These are phyloP conservation scores for Auanema freiburgensis DNA, from an alignment of 2,888 invertebrate species.

Conservation along the genomic window DNA sequence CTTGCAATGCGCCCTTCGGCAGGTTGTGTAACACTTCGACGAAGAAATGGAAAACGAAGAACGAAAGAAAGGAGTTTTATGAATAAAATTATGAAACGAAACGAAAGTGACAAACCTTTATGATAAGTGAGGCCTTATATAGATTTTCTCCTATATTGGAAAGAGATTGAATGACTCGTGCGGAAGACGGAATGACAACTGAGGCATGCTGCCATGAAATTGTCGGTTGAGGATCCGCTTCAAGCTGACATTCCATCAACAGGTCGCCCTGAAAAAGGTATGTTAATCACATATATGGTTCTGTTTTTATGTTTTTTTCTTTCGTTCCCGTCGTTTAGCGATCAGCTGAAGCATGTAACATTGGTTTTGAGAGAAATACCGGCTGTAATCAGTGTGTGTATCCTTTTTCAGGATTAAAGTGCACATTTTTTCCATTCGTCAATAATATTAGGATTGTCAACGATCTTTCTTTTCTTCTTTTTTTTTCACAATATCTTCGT, in stretches of 20 bases:
- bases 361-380: background rate
- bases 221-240: conserved; percentile 59
- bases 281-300: background rate
- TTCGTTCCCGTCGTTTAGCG: background rate
- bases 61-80: conserved; percentile 1
- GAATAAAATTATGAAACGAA: background rate
- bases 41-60: conserved; percentile 3
- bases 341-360: background rate
- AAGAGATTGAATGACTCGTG: conserved; percentile 54
- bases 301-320: conserved; percentile 1
- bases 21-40: background rate
- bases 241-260: conserved; percentile 64
- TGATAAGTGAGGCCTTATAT: conserved; percentile 59
- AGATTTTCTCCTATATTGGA: conserved; percentile 46
- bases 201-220: conserved; percentile 62
- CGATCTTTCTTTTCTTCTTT: too few species aligned
- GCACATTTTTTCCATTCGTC: background rate
- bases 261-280: conserved; percentile 56
- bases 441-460: background rate
- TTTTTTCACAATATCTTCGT: too few species aligned
- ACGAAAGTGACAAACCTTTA: conserved; percentile 47
- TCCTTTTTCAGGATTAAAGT: background rate
- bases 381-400: too few species aligned
- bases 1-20: background rate
- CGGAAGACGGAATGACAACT: conserved; percentile 45